Evolutionary conservation across 2,888 invertebrate species (phyloP).

Genomic region (Drosophila paracracens): DNA sequence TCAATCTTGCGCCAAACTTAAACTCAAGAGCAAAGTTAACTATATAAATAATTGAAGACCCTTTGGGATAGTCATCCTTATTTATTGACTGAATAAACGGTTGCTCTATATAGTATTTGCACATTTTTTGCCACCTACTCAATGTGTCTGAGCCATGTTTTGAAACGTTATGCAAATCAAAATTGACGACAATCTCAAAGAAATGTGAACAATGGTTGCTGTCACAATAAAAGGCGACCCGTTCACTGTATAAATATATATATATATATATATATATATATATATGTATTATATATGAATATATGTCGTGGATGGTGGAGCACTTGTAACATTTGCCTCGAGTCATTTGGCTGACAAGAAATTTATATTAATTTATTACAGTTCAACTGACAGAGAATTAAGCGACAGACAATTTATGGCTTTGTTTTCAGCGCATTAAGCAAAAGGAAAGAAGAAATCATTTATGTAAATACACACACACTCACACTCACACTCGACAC

Average conservation of each 20-base stretch:
- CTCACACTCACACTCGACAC: neutral
- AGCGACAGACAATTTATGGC: conserved; percentile 83
- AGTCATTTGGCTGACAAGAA: conserved; percentile 76
- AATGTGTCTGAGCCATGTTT: neutral
- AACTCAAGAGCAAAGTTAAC: neutral
- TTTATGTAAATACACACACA: conserved; percentile 69
- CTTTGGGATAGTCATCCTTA: neutral
- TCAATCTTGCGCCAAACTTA: neutral
- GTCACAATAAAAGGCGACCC: conserved; percentile 23
- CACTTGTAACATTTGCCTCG: conserved; percentile 50
- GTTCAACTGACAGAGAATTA: conserved; percentile 84
- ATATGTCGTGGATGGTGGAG: conserved; percentile 5
- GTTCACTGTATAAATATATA: conserved; percentile 18
- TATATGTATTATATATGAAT: neutral
- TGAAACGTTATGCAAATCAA: conserved; percentile 33
- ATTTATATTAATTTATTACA: conserved; percentile 84
- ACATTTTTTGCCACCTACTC: neutral
- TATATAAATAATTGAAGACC: neutral
- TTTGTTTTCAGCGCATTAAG: conserved; percentile 81
- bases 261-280: neutral
- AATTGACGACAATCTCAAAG: conserved; percentile 27
- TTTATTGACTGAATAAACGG: neutral
- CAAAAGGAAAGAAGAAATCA: conserved; percentile 51
- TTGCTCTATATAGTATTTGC: neutral
- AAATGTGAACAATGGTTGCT: conserved; percentile 35